A percentile compares a stretch with the other conserved stretches of the same genome.
These are phyloP conservation scores for Cyanoramphus novaezelandiae DNA, from an alignment of 2,113 vertebrate species.

Conservation along the genomic window DNA sequence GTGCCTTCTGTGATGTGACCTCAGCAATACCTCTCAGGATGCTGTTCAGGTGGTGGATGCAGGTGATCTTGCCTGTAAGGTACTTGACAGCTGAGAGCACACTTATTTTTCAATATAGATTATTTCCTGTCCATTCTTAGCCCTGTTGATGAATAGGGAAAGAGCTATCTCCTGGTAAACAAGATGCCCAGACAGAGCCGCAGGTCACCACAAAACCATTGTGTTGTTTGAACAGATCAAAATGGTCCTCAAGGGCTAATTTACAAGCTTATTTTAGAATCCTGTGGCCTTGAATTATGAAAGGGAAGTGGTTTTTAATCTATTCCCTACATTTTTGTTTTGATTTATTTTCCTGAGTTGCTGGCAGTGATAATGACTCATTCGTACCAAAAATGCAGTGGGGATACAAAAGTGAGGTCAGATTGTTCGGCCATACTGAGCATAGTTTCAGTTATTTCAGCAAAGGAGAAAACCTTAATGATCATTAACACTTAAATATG, in stretches of 20 bases:
- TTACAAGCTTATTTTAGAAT: conserved; percentile 40
- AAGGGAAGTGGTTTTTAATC: neutral
- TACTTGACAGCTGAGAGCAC: neutral
- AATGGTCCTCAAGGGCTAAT: neutral
- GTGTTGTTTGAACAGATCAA: neutral
- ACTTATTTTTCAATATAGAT: neutral
- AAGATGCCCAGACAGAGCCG: neutral
- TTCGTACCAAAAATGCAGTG: neutral
- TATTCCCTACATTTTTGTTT: neutral
- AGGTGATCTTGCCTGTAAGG: neutral
- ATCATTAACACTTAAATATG: neutral
- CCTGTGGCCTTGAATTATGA: neutral
- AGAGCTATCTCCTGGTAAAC: conserved; percentile 3
- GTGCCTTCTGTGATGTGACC: neutral
- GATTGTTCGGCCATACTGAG: neutral
- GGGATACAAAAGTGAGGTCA: neutral
- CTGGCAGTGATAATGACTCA: neutral
- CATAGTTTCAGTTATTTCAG: neutral
- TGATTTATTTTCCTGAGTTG: neutral
- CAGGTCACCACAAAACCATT: neutral
- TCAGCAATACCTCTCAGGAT: neutral
- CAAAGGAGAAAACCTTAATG: neutral
- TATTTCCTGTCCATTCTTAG: neutral
- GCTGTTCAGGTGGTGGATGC: neutral
- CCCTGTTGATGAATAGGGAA: neutral